These are phyloP conservation scores for Cheilosia urbana DNA, from an alignment of 2,888 invertebrate genomes.

Conservation along the genomic window DNA sequence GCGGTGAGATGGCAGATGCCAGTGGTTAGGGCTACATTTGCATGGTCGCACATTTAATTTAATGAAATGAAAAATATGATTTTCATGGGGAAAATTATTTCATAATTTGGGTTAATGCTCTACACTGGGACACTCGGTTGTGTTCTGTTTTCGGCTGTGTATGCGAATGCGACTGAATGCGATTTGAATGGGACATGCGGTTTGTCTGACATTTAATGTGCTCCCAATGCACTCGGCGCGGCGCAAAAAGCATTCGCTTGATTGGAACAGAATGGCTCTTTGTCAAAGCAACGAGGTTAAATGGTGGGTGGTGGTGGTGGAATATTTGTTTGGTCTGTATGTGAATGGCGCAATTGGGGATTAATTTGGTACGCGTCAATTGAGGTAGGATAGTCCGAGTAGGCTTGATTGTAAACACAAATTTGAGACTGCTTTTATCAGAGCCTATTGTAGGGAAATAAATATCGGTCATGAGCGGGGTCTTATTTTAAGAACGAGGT, in stretches of 20 bases:
- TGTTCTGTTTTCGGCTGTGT: background rate
- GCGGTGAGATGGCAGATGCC: background rate
- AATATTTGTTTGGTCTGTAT: constrained; percentile 5
- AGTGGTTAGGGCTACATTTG: constrained; percentile 52
- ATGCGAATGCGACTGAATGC: background rate
- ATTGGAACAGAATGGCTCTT: constrained; percentile 15
- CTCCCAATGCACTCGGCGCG: constrained; percentile 37
- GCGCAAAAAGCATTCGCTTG: constrained; percentile 10
- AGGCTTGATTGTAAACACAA: too few relatives aligned
- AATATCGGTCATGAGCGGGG: too few relatives aligned
- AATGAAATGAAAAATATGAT: constrained; percentile 68
- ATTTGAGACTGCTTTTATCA: too few relatives aligned
- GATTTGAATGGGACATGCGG: constrained; percentile 45
- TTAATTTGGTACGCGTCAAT: constrained; percentile 9
- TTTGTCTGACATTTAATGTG: constrained; percentile 68
- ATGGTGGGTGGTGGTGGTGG: background rate
- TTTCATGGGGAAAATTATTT: constrained; percentile 69
- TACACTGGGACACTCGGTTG: constrained; percentile 7
- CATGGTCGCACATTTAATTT: constrained; percentile 71
- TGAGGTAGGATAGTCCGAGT: background rate
- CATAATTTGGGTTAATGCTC: constrained; percentile 71
- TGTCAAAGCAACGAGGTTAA: constrained; percentile 30
- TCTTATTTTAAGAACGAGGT: too few relatives aligned
- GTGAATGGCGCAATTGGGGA: constrained; percentile 14
- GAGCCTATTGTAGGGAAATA: too few relatives aligned